Evolutionary conservation across 2,113 vertebrate genomes (phyloP), one percentile per base, ranked within the genome.

Genomic region (Mus spicilegus): DNA sequence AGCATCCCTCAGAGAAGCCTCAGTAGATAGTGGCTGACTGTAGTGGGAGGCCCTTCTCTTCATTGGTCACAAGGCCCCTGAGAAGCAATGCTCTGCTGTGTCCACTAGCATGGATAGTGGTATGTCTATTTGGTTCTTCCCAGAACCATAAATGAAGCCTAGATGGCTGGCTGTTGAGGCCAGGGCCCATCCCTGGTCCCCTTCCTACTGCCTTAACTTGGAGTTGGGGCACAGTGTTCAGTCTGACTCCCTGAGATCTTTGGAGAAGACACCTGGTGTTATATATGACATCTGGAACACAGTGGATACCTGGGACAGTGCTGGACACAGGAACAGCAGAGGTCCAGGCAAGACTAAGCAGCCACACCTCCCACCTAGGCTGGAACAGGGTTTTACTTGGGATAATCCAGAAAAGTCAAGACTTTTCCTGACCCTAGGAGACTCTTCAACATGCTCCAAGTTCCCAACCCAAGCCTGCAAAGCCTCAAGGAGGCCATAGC

Each of bases 161-260:
- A 17, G 19, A 26, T 39, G 49, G 54, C 69, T 54, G 1, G 4
- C 30, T 14, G 61, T 54, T 22, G 17, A 69, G 42, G 61, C 19
- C 16, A 30, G 28, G 28, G 13, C 17, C 13, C 5, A 19, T 28
- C 6, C 24, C 42, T 36, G 2, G 56, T 46, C 54, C 56, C 33
- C 0, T 0, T 33, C 70, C 10, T 54, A 0, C 1, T 11, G 1
- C 61, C 5, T 2, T 0, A 20, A 22, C 61, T 6, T 1, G 0
- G 75, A 76, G 33, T 28, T 30, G 39, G 42, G 85, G 5, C 36
- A 39, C 2, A 28, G 13, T 36, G 9, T 4, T 22, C 22, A 51
- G 42, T 7, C 39, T 67, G 85, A 80, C 10, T 70, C 54, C 13
- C 39, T 4, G 20, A 24, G 12, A 24, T 22, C 28, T 72, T 67